Conservation (phyloP, 1,140 invertebrate genomes). For the Nixonia krombeini region DNA sequence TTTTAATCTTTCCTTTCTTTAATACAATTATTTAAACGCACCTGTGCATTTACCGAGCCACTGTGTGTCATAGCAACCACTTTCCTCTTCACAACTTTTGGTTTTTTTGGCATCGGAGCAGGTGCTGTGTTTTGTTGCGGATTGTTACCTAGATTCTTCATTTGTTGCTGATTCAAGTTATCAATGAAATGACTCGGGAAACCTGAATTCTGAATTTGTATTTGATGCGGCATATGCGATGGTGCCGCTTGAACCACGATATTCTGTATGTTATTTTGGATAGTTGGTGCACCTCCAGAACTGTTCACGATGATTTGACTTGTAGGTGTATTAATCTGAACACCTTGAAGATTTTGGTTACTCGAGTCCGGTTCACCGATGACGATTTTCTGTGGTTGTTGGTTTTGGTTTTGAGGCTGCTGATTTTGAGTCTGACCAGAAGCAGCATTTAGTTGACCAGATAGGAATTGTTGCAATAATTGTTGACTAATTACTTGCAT, state of each 20-base stretch:
- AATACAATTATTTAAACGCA: too few relatives aligned
- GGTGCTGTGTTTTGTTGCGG: slow-evolving; percentile 39
- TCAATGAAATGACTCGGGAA: slow-evolving; percentile 70
- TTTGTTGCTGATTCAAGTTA: slow-evolving; percentile 69
- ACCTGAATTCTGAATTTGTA: slow-evolving; percentile 68
- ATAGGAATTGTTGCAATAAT: slow-evolving; percentile 64
- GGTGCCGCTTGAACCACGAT: slow-evolving; percentile 69
- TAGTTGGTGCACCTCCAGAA: slow-evolving; percentile 68
- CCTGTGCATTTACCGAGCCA: slow-evolving; percentile 40
- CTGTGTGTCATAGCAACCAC: slow-evolving; percentile 54
- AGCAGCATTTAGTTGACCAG: slow-evolving; percentile 61
- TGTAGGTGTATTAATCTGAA: slow-evolving; percentile 70
- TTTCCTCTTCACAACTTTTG: slow-evolving; percentile 65
- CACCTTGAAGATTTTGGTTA: slow-evolving; percentile 64
- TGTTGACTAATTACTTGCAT: slow-evolving; percentile 71
- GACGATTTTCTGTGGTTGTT: slow-evolving; percentile 65
- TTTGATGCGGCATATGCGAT: slow-evolving; percentile 67
- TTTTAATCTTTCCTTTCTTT: too few relatives aligned
- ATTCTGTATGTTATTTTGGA: slow-evolving; percentile 71
- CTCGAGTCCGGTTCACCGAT: slow-evolving; percentile 65
- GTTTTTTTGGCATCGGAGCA: slow-evolving; percentile 55
- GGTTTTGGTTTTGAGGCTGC: slow-evolving; percentile 24
- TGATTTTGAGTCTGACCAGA: slow-evolving; percentile 38
- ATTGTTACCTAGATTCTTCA: slow-evolving; percentile 59
- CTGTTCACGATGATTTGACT: slow-evolving; percentile 71